Conservation (phyloP, 1,140 invertebrate genomes). For the Epicauta chinensis region DNA sequence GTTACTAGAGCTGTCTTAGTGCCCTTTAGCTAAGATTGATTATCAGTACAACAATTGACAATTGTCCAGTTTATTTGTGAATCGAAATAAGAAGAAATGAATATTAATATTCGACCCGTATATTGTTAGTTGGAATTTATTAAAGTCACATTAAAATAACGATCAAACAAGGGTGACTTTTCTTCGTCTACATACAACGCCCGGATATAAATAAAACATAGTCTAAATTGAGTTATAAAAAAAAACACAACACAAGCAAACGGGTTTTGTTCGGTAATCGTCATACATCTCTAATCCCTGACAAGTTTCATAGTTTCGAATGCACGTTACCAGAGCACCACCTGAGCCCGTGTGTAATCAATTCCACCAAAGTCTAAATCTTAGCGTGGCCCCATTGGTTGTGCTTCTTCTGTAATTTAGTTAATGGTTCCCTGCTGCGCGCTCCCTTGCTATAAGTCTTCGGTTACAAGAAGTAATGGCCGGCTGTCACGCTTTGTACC, state of each 20-base stretch:
- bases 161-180: background rate
- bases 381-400: slow-evolving; percentile 37
- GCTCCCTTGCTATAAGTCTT: slow-evolving; percentile 39
- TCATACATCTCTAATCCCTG: slow-evolving; percentile 17
- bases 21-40: no score
- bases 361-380: slow-evolving; percentile 36
- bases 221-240: slow-evolving; percentile 18
- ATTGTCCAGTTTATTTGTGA: no score
- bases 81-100: no score
- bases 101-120: background rate
- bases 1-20: no score
- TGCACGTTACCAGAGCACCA: slow-evolving; percentile 28
- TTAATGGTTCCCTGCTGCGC: slow-evolving; percentile 42
- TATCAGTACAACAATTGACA: no score
- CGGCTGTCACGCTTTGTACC: slow-evolving; percentile 41
- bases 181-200: background rate
- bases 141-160: slow-evolving; percentile 6
- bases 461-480: slow-evolving; percentile 43
- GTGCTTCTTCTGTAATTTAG: slow-evolving; percentile 41
- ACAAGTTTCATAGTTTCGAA: slow-evolving; percentile 27
- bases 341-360: slow-evolving; percentile 37
- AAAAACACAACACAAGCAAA: no score
- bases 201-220: slow-evolving; percentile 12
- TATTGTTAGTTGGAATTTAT: slow-evolving; percentile 2
- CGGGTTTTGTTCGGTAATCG: slow-evolving; percentile 7